These are phyloP conservation scores for Drosophila lowei DNA, from an alignment of 1,140 invertebrate genomes.

Conservation along the genomic window DNA sequence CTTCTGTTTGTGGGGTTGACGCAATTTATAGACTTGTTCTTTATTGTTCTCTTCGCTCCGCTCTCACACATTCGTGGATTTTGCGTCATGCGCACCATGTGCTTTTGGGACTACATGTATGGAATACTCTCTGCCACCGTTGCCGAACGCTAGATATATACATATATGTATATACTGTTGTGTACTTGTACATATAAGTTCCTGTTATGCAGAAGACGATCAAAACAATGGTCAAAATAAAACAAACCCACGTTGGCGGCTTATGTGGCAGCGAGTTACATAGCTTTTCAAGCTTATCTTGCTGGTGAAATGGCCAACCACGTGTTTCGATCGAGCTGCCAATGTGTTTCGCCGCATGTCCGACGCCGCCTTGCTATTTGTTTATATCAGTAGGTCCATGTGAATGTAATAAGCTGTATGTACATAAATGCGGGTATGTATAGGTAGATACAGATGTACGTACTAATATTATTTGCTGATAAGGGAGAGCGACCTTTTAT, in stretches of 20 bases:
- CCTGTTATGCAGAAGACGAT: slow-evolving; percentile 26
- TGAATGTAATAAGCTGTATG: slow-evolving; percentile 11
- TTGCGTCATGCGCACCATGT: slow-evolving; percentile 82
- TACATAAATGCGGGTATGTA: slow-evolving; percentile 1
- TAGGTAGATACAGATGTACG: too few species aligned
- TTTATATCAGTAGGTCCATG: slow-evolving; percentile 32
- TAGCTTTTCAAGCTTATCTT: slow-evolving; percentile 21
- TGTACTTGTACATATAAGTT: slow-evolving; percentile 4
- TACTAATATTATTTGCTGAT: slow-evolving; percentile 30
- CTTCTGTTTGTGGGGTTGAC: slow-evolving; percentile 15
- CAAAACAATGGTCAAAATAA: slow-evolving; percentile 48
- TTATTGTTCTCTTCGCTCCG: slow-evolving; percentile 14
- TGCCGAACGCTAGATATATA: background rate
- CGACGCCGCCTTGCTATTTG: slow-evolving; percentile 24
- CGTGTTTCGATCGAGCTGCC: slow-evolving; percentile 39
- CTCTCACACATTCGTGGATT: slow-evolving; percentile 25
- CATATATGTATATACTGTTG: background rate
- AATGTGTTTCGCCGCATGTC: slow-evolving; percentile 15
- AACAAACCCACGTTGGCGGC: slow-evolving; percentile 31
- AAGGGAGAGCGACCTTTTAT: slow-evolving; percentile 46
- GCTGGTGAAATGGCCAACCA: slow-evolving; percentile 30
- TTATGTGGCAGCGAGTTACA: background rate
- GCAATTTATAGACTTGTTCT: slow-evolving; percentile 54
- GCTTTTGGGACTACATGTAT: slow-evolving; percentile 46
- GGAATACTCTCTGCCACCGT: background rate